Evolutionary conservation across 2,888 invertebrate genomes (phyloP).

Genomic region (Eristalis intricaria): DNA sequence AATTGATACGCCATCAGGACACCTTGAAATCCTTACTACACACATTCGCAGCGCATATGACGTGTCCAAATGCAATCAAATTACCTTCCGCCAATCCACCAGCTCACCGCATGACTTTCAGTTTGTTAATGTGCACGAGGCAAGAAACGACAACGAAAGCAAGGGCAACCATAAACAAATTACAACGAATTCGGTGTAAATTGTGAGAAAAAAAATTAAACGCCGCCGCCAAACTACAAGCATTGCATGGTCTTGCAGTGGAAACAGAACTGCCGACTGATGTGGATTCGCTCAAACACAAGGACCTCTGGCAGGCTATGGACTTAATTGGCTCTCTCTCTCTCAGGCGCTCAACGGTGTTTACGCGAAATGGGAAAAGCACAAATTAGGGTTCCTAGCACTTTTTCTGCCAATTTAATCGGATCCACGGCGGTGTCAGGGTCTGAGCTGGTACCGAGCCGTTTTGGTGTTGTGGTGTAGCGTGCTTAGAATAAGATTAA

Average conservation of each 20-base stretch:
- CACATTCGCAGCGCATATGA: slow-evolving; percentile 52
- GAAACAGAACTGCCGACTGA: slow-evolving; percentile 32
- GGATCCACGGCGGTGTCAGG: slow-evolving; percentile 70
- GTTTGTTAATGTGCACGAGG: slow-evolving; percentile 16
- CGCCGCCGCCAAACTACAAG: background rate
- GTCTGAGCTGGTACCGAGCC: slow-evolving; percentile 65
- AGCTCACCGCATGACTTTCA: slow-evolving; percentile 37
- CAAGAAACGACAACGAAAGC: background rate
- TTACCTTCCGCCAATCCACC: slow-evolving; percentile 15
- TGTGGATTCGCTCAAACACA: slow-evolving; percentile 44
- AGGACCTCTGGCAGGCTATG: slow-evolving; percentile 21
- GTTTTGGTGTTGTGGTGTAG: slow-evolving; percentile 53
- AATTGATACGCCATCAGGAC: background rate
- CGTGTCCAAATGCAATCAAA: slow-evolving; percentile 71
- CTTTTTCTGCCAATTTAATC: slow-evolving; percentile 72
- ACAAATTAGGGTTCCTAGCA: slow-evolving; percentile 72
- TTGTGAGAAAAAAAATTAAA: background rate
- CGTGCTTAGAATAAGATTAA: slow-evolving; percentile 71
- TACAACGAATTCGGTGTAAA: slow-evolving; percentile 62
- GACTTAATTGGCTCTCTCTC: slow-evolving; percentile 59
- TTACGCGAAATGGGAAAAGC: slow-evolving; percentile 67
- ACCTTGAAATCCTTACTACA: slow-evolving; percentile 38
- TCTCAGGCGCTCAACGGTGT: slow-evolving; percentile 38
- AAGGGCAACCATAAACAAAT: slow-evolving; percentile 53
- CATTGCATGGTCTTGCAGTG: slow-evolving; percentile 51